A percentile compares a stretch with the other conserved stretches of the same genome.
Conservation (phyloP, 2,888 invertebrate species). For the Cryptocephalus primarius region DNA sequence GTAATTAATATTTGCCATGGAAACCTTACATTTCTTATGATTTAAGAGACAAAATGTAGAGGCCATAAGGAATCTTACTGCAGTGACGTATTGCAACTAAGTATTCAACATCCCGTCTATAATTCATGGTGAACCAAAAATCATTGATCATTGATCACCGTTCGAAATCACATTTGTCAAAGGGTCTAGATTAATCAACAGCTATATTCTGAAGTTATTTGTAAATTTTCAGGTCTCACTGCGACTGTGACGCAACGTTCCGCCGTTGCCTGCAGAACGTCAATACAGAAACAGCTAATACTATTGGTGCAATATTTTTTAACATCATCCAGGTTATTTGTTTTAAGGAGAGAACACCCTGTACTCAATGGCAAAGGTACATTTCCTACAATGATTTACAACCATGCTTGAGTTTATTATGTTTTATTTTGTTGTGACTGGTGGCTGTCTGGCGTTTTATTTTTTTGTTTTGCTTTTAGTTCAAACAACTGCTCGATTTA, state of each 20-base stretch:
- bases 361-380: conserved; percentile 53
- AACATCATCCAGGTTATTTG: conserved; percentile 64
- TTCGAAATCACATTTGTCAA: too few relatives aligned
- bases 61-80: too few relatives aligned
- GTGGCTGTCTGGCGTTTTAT: conserved; percentile 2
- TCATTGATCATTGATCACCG: too few relatives aligned
- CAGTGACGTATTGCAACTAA: too few relatives aligned
- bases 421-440: conserved; percentile 6
- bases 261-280: conserved; percentile 55
- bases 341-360: conserved; percentile 54
- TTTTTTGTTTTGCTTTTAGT: conserved; percentile 3
- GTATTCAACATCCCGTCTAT: too few relatives aligned
- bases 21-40: too few relatives aligned
- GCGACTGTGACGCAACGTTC: conserved; percentile 63
- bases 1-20: too few relatives aligned
- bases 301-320: conserved; percentile 63
- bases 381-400: conserved; percentile 1
- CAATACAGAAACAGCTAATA: conserved; percentile 58
- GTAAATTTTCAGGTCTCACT: conserved; percentile 47
- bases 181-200: too few relatives aligned
- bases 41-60: too few relatives aligned
- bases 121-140: too few relatives aligned
- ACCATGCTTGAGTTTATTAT: not conserved
- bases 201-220: too few relatives aligned
- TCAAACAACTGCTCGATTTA: not conserved